Evolutionary conservation across 2,888 invertebrate species (phyloP), one percentile per base, ranked within the genome.

Genomic region (Sinohyriopsis cumingii): DNA sequence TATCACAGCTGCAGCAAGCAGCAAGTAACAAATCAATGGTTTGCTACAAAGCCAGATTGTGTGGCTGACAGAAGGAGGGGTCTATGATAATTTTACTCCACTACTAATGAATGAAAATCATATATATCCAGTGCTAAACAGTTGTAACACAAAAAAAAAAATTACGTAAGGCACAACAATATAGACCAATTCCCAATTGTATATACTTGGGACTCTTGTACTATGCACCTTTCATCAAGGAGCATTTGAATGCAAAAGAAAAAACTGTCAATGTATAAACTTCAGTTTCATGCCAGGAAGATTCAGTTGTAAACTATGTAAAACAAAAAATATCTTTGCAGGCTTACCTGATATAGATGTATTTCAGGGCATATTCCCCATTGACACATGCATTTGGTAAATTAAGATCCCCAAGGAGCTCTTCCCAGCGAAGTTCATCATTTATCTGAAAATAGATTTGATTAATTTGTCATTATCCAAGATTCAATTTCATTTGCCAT

Each of bases 361-460:
- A 94, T 89, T 96, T 96, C 78, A 96, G 92, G 70, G 94, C 95
- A 72, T 95, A 94, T 77, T 94, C 93, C 68, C 95, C 96, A 92
- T 98, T 98, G 68, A 96, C 94, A 90, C 98, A 97, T 72, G 94
- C 94, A 84, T 93, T 93, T 28, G 96, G 95, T 72, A 98, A 75
- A 64, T 82, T 73, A 72, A 90, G 86, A 59, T 84, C 83, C 15
- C 83, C 83, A 33, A 95, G 91, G 78, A 97, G 93, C 75, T 94
- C 93, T 80, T 95, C 94, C 98, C 97, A 98, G 78, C 94, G 94
- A 87, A 96, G 95, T 85, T 94, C 94, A 84, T 94, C 93, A 90
- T 96, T 97, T 63, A 96, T 95, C 96, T 96, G 91, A 15, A 33
- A 81, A 78, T 69, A 56, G 59, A 69, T 45, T 15, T 45, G 45